phyloP scores from a whole-genome alignment of 2,113 vertebrate species.

The Serinus canaria region DNA sequence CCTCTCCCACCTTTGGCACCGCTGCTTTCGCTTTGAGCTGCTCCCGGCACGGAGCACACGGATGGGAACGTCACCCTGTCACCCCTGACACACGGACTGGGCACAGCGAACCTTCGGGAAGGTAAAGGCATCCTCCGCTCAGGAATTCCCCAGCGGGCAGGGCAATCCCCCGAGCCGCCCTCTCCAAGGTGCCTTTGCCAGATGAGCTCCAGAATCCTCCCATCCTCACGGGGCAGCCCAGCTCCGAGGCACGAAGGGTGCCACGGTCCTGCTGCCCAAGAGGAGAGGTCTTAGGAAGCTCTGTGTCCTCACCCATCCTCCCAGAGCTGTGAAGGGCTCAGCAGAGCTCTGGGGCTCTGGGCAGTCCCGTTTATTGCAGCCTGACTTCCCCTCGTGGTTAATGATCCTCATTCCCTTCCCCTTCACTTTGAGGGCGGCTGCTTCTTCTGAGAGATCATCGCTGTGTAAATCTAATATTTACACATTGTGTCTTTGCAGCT shows the following conservation, averaged over 20 bases:
- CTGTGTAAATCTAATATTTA: neutral
- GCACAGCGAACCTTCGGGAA: neutral
- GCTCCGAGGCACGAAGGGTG: neutral
- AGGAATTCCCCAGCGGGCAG: fast-evolving
- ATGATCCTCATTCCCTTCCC: neutral
- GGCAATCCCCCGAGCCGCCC: neutral
- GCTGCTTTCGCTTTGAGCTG: neutral
- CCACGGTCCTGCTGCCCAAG: neutral
- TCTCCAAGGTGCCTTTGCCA: neutral
- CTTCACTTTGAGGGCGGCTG: neutral
- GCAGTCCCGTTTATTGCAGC: fast-evolving
- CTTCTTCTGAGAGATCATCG: neutral
- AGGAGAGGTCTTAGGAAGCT: neutral
- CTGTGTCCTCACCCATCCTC: neutral
- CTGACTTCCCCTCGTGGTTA: neutral
- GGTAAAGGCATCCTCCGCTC: neutral
- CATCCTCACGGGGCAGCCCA: neutral
- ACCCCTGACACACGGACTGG: neutral
- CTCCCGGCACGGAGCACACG: fast-evolving
- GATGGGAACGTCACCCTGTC: neutral
- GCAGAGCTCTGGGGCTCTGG: neutral
- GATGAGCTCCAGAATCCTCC: neutral
- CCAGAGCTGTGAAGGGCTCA: neutral
- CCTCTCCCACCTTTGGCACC: neutral
- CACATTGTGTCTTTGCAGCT: neutral